Conservation (phyloP, 2,888 invertebrate species). For the Tetragonisca angustula region DNA sequence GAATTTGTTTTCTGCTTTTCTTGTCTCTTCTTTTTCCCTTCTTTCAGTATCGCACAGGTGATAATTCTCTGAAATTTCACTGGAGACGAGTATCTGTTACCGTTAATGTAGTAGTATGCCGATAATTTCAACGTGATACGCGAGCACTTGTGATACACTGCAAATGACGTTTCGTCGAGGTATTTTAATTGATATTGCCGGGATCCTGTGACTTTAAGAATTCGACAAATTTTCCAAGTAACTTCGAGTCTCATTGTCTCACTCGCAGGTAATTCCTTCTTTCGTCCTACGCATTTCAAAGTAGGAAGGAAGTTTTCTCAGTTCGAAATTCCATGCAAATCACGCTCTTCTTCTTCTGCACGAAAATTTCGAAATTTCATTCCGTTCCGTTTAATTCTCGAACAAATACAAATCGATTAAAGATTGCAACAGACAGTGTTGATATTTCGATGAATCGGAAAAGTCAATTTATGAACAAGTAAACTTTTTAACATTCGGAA, state of each 20-base stretch:
- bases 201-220: slow-evolving; percentile 28
- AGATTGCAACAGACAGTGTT: too few species aligned
- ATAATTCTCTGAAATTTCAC: slow-evolving; percentile 11
- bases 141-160: slow-evolving; percentile 49
- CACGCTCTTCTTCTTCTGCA: too few species aligned
- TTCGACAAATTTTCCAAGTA: slow-evolving; percentile 30
- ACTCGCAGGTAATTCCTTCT: slow-evolving; percentile 31
- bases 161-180: slow-evolving; percentile 59
- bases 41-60: too few species aligned
- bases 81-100: not conserved
- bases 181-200: slow-evolving; percentile 41
- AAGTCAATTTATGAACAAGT: not conserved
- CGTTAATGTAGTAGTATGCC: slow-evolving; percentile 16
- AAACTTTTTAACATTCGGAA: not conserved
- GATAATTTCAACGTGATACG: slow-evolving; percentile 57
- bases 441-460: not conserved
- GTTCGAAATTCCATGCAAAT: not conserved
- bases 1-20: not conserved
- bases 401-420: too few species aligned
- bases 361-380: not conserved
- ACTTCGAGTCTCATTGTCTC: slow-evolving; percentile 30
- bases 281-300: not conserved
- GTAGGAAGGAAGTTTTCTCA: slow-evolving; percentile 4
- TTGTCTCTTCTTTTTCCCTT: not conserved
- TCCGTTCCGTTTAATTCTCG: too few species aligned